phyloP scores from a whole-genome alignment of 2,113 vertebrate species.

The Tiliqua scincoides region DNA sequence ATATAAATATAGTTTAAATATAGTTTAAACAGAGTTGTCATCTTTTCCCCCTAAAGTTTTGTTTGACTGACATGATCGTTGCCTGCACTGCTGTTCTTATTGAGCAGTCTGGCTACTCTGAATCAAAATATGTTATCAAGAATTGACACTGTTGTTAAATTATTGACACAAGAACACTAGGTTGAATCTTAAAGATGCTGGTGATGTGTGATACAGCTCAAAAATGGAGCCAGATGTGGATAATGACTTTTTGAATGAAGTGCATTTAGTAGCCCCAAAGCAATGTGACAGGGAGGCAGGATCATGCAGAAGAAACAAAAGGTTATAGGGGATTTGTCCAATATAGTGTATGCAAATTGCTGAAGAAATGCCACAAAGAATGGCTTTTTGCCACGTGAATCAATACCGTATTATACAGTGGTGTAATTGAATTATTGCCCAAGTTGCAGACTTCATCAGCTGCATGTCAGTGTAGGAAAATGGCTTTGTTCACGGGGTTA shows the following conservation, averaged over 20 bases:
- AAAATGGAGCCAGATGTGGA: background rate
- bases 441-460: background rate
- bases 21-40: background rate
- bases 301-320: slow-evolving; percentile 1
- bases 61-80: background rate
- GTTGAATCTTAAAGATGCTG: background rate
- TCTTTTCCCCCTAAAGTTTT: background rate
- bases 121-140: rapidly evolving
- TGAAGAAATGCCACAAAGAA: background rate
- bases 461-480: background rate
- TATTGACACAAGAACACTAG: background rate
- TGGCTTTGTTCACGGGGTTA: background rate
- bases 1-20: background rate
- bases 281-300: slow-evolving; percentile 3
- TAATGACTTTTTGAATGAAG: background rate
- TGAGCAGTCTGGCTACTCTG: background rate
- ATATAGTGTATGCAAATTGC: background rate
- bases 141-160: background rate
- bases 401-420: slow-evolving; percentile 17
- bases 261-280: slow-evolving; percentile 4
- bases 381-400: slow-evolving; percentile 7
- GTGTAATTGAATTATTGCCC: slow-evolving; percentile 9
- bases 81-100: background rate
- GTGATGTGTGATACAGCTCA: background rate
- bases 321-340: background rate